Evolutionary conservation across 2,888 invertebrate genomes (phyloP).

Genomic region (Melanargia galathea): DNA sequence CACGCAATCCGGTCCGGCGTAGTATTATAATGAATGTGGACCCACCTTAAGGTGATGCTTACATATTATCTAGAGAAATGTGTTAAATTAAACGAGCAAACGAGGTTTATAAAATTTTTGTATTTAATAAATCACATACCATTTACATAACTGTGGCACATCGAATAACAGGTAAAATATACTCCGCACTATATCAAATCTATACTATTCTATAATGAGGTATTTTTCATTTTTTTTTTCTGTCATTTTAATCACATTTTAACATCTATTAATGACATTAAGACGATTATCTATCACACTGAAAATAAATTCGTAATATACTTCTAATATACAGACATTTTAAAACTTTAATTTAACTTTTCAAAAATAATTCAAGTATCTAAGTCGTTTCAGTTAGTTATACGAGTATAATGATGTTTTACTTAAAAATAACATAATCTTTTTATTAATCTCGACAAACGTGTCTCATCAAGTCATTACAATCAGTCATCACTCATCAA

Average conservation of each 20-base stretch:
- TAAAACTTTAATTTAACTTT: constrained; percentile 15
- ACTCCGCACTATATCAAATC: constrained; percentile 52
- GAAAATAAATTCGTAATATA: constrained; percentile 57
- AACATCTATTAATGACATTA: constrained; percentile 35
- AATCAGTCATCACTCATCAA: too few species aligned
- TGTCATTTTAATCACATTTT: constrained; percentile 45
- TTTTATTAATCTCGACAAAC: not conserved
- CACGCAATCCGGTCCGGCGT: too few species aligned
- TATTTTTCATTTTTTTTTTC: constrained; percentile 55
- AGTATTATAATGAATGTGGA: too few species aligned
- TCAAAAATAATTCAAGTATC: constrained; percentile 15
- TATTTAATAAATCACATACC: constrained; percentile 76
- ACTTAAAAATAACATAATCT: not conserved
- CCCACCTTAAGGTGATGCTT: not conserved
- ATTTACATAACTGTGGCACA: constrained; percentile 75
- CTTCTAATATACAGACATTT: constrained; percentile 33
- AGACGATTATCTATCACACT: constrained; percentile 52
- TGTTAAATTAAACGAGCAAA: constrained; percentile 34
- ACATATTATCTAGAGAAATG: not conserved
- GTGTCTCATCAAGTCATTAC: not conserved
- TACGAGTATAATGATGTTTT: not conserved
- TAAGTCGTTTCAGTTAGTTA: constrained; percentile 4
- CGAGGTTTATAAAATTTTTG: constrained; percentile 80
- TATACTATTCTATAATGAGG: constrained; percentile 57
- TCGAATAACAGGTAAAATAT: constrained; percentile 73